Percentiles rank a stretch among this genome's conserved stretches.
These are phyloP conservation scores for Phaedon cochleariae DNA, from an alignment of 2,888 invertebrate genomes.

Conservation along the genomic window DNA sequence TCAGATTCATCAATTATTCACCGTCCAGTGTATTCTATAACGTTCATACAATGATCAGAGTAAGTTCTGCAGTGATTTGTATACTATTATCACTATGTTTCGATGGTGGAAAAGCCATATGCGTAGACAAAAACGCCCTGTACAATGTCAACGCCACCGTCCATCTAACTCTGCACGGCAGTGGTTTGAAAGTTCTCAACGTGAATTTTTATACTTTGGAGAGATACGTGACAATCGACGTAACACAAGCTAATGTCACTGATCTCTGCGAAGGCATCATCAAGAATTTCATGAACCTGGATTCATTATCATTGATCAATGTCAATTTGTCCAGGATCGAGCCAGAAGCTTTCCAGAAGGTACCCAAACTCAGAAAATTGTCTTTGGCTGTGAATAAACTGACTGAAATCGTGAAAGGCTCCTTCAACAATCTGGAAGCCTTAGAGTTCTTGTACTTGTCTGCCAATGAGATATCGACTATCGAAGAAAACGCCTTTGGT, in stretches of 20 bases:
- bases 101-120: conserved; percentile 21
- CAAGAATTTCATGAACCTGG: conserved; percentile 44
- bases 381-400: conserved; percentile 50
- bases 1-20: not conserved
- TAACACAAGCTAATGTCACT: conserved; percentile 46
- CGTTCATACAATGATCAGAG: conserved; percentile 5
- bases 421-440: conserved; percentile 42
- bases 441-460: conserved; percentile 47
- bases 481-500: conserved; percentile 46
- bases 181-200: conserved; percentile 16
- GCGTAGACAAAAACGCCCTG: conserved; percentile 43
- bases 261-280: conserved; percentile 51
- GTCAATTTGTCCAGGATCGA: conserved; percentile 47
- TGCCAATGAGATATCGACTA: conserved; percentile 43
- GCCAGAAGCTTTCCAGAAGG: conserved; percentile 46
- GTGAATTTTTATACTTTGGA: conserved; percentile 41
- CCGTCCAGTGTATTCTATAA: not conserved
- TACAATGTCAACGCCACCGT: conserved; percentile 42
- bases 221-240: conserved; percentile 41
- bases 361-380: conserved; percentile 43
- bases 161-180: conserved; percentile 19
- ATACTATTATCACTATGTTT: not conserved
- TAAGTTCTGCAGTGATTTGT: not conserved
- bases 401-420: conserved; percentile 38
- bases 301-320: conserved; percentile 44